Percentiles rank a stretch among this genome's conserved stretches.
phyloP scores from a whole-genome alignment of 1,140 invertebrate genomes.

The Euwallacea similis region DNA sequence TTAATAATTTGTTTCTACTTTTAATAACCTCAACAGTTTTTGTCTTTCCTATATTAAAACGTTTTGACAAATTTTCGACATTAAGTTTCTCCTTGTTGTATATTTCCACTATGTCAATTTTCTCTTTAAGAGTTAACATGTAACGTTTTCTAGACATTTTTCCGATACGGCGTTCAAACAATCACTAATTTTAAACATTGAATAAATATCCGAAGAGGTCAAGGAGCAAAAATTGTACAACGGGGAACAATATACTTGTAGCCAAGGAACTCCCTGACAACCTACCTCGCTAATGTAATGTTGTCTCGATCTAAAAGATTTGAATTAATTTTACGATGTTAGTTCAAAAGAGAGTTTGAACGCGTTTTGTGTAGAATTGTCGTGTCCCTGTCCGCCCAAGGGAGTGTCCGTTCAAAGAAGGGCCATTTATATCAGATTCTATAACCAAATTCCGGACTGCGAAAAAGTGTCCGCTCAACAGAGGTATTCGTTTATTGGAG shows the following conservation, averaged over 20 bases:
- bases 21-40: background rate
- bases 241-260: background rate
- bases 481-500: no score
- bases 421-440: no score
- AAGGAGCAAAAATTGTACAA: background rate
- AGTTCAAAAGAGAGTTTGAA: background rate
- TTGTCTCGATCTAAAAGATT: background rate
- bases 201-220: no score
- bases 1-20: background rate
- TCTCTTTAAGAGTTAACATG: background rate
- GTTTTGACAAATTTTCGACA: background rate
- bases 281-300: background rate
- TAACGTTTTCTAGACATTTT: background rate
- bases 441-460: no score
- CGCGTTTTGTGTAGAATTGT: background rate
- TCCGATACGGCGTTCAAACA: background rate
- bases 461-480: no score
- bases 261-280: background rate
- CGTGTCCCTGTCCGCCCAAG: background rate
- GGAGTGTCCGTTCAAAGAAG: background rate
- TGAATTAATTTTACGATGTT: background rate
- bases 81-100: background rate
- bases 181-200: background rate
- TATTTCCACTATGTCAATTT: background rate
- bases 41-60: background rate